Base-by-base conservation (phyloP, 2,113 vertebrate species). In the Prionailurus viverrinus region DNA sequence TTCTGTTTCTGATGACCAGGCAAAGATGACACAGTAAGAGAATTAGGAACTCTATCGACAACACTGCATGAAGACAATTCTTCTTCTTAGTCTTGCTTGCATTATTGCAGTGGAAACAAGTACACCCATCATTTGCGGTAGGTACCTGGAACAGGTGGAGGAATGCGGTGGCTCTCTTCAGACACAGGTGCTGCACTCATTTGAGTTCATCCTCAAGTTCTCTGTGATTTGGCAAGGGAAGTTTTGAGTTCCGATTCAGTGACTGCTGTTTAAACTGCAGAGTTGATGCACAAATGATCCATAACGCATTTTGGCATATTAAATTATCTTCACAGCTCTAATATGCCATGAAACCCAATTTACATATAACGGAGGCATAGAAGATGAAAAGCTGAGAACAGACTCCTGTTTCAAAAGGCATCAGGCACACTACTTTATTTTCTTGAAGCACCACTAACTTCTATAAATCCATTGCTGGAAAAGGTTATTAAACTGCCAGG, bases 301-400 rank as follows among this genome's bases (percentile, higher is more conserved):
- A 95, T 98, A 97, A 98, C 98, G 88, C 80, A 98, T 98, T 97
- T 97, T 74, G 98, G 95, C 96, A 89, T 98, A 98, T 98, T 98
- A 98, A 98, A 96, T 99, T 97, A 98, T 96, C 97, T 98, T 98
- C 98, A 98, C 97, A 98, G 97, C 97, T 97, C 96, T 99, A 98
- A 98, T 98, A 98, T 96, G 94, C 98, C 98, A 96, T 82, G 97
- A 98, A 99, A 98, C 86, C 95, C 98, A 98, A 98, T 98, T 98
- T 98, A 97, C 97, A 97, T 98, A 98, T 97, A 98, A 98, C 55
- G 53, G 89, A 97, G 96, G 96, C 97, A 98, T 97, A 97, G 63
- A 94, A 98, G 92, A 91, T 61, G 96, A 95, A 98, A 98, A 98
- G 78, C 83, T 97, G 96, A 88, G 98, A 98, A 96, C 61, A 98